Percentiles rank a stretch among this genome's conserved stretches.
These are phyloP conservation scores for Beroe forskalii DNA, from an alignment of 37 sponge, comb jelly and placozoan genomes.

Conservation along the genomic window DNA sequence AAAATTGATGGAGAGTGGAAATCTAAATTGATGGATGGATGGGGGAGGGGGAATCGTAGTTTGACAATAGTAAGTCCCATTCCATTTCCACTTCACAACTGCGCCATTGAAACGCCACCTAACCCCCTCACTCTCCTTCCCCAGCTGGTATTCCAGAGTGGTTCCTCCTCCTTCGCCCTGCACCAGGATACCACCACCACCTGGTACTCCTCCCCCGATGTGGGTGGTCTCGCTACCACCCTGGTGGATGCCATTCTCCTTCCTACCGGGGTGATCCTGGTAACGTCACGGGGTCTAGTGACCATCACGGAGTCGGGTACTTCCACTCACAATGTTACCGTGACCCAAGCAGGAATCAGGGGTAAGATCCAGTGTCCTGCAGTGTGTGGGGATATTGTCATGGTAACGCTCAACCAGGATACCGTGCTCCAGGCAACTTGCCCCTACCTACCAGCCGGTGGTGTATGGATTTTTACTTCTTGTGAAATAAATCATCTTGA, in stretches of 20 bases:
- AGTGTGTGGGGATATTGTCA: background rate
- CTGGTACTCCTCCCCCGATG: background rate
- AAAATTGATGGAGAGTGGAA: too few species aligned
- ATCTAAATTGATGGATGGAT: too few species aligned
- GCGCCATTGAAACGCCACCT: too few species aligned
- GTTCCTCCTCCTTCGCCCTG: background rate
- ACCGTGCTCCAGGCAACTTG: background rate
- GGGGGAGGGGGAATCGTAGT: too few species aligned
- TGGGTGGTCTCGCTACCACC: background rate
- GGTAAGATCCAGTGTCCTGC: background rate
- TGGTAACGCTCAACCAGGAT: background rate
- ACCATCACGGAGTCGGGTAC: background rate
- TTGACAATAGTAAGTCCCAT: too few species aligned
- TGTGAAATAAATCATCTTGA: too few species aligned
- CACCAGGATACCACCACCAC: too few species aligned
- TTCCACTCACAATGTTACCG: background rate
- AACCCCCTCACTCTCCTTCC: background rate
- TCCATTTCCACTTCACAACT: too few species aligned
- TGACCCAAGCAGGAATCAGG: background rate
- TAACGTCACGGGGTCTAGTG: slow-evolving; percentile 9
- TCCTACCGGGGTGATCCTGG: background rate
- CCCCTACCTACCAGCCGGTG: too few species aligned
- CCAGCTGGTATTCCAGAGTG: slow-evolving; percentile 3
- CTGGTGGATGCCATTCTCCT: slow-evolving; percentile 8
- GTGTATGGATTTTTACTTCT: too few species aligned